Conservation (phyloP, 1,140 invertebrate species). For the Sinella curviseta region DNA sequence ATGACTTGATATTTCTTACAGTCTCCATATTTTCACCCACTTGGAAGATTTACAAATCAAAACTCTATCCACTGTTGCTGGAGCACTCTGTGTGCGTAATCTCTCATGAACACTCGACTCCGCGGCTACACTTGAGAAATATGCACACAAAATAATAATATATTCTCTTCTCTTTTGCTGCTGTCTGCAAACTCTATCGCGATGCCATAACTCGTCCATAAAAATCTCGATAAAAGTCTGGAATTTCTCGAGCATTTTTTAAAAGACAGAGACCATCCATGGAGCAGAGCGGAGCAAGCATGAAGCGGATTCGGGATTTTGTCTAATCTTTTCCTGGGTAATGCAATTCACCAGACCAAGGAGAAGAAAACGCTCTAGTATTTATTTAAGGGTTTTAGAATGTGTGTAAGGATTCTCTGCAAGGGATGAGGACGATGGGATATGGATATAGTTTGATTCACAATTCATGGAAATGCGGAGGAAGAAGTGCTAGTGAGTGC, state of each 20-base stretch:
- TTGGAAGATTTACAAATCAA: background rate
- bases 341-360: background rate
- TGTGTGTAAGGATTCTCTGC: background rate
- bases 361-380: background rate
- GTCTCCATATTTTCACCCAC: background rate
- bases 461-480: background rate
- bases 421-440: background rate
- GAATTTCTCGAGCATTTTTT: conserved; percentile 17
- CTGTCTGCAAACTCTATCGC: background rate
- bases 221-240: conserved; percentile 23
- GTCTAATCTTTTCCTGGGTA: conserved; percentile 1
- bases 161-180: too few species aligned
- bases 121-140: too few species aligned
- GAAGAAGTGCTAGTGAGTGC: too few species aligned
- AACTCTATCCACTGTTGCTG: background rate
- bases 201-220: background rate
- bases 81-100: too few species aligned
- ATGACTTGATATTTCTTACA: background rate
- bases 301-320: background rate
- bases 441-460: background rate
- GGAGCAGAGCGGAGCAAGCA: background rate
- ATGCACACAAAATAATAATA: too few species aligned
- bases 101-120: too few species aligned
- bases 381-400: background rate
- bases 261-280: background rate